These are phyloP conservation scores for Cydia amplana DNA, from an alignment of 1,140 invertebrate genomes.

Conservation along the genomic window DNA sequence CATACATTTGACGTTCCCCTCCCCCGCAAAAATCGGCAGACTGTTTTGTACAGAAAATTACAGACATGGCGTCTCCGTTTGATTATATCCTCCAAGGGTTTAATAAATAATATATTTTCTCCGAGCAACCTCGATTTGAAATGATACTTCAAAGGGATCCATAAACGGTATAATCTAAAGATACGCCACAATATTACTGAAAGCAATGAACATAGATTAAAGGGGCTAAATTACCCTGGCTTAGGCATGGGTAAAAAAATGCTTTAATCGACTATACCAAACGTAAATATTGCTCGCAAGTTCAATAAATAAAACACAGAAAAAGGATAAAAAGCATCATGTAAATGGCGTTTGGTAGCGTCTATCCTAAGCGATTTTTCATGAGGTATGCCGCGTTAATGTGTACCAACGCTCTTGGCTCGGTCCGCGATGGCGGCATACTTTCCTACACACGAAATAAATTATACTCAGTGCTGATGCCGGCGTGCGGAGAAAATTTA, in stretches of 20 bases:
- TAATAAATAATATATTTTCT: background rate
- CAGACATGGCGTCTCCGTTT: no score
- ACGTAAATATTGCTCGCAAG: slow-evolving; percentile 28
- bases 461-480: slow-evolving; percentile 60
- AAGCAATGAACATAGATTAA: slow-evolving; percentile 24
- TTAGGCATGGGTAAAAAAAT: slow-evolving; percentile 10
- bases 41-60: no score
- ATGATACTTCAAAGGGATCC: background rate
- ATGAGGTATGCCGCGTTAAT: slow-evolving; percentile 71
- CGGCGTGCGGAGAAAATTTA: slow-evolving; percentile 52
- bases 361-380: slow-evolving; percentile 74
- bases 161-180: background rate
- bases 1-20: no score
- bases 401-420: slow-evolving; percentile 72
- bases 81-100: no score
- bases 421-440: slow-evolving; percentile 52
- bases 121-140: background rate
- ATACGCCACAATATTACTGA: background rate
- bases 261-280: slow-evolving; percentile 19
- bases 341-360: slow-evolving; percentile 45
- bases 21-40: no score
- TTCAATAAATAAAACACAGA: slow-evolving; percentile 32
- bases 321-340: slow-evolving; percentile 30
- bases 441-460: slow-evolving; percentile 71
- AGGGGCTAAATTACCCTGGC: background rate